Conservation (phyloP, 53 echinoderm and acorn worm species). For the Arbacia lixula region DNA sequence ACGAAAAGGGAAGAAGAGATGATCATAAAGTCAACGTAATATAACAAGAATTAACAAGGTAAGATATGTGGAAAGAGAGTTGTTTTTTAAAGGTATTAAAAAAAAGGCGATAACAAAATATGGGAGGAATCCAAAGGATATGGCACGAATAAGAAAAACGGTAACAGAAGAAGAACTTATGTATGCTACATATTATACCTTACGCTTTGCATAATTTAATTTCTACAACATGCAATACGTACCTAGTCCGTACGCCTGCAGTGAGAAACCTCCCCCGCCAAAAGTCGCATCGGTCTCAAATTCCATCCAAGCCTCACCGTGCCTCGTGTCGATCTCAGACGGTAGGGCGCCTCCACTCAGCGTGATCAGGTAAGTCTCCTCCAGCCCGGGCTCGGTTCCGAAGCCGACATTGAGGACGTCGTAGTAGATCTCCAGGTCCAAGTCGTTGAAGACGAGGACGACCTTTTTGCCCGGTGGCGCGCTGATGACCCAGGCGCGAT, state of each 20-base stretch:
- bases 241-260: background rate
- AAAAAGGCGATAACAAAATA: no score
- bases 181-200: no score
- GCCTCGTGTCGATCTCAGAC: conserved; percentile 22
- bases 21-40: no score
- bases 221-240: no score
- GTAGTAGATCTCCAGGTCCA: conserved; percentile 33
- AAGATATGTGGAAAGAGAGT: no score
- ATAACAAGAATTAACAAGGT: no score
- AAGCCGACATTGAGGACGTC: conserved; percentile 30
- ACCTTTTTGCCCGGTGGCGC: background rate
- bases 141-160: no score
- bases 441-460: background rate
- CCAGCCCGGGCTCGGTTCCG: conserved; percentile 29
- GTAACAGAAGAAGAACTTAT: no score
- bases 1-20: no score
- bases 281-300: conserved; percentile 28
- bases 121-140: no score
- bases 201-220: no score
- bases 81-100: no score
- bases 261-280: background rate
- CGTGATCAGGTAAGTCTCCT: conserved; percentile 29
- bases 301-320: conserved; percentile 31
- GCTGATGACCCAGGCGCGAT: background rate
- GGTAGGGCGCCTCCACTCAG: conserved; percentile 32